These are phyloP conservation scores for Petromus typicus DNA, from an alignment of 2,113 vertebrate genomes.

Conservation along the genomic window DNA sequence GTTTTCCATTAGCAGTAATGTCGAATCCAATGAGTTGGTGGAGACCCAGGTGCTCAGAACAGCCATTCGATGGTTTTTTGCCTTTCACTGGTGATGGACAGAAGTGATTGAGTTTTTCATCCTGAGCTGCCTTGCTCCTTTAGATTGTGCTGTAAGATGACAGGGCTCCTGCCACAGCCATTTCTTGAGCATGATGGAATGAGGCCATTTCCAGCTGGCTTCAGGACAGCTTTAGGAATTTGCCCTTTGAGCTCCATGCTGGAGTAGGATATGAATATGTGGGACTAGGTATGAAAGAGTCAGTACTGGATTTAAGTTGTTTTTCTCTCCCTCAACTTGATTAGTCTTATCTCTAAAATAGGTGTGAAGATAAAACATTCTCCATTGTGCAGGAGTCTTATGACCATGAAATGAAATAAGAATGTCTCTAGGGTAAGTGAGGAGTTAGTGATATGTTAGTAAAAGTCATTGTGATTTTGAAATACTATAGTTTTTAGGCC, in stretches of 20 bases:
- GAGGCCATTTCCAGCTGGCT: background rate
- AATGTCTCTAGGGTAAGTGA: background rate
- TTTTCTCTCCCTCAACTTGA: background rate
- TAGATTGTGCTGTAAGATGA: slow-evolving; percentile 54
- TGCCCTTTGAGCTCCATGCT: background rate
- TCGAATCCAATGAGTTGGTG: slow-evolving; percentile 42
- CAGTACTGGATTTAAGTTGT: background rate
- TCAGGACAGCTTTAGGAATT: background rate
- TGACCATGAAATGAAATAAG: background rate
- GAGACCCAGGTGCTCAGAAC: slow-evolving; percentile 48
- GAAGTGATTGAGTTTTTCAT: slow-evolving; percentile 62
- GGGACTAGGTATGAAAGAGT: background rate
- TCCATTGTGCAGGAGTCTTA: background rate
- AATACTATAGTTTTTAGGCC: background rate
- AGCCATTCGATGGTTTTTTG: slow-evolving; percentile 58
- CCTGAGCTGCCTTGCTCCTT: background rate
- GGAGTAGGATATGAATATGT: background rate
- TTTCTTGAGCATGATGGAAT: slow-evolving; percentile 10
- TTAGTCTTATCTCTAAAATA: background rate
- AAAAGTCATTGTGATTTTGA: background rate
- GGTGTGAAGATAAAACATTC: background rate
- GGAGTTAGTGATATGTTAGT: background rate
- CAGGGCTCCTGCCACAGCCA: background rate
- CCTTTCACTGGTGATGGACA: slow-evolving; percentile 69
- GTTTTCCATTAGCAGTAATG: slow-evolving; percentile 60